Evolutionary conservation across 92 coral and sea anemone genomes (phyloP), one percentile per base, ranked within the genome.

Genomic region (Epizoanthus illoricatus): DNA sequence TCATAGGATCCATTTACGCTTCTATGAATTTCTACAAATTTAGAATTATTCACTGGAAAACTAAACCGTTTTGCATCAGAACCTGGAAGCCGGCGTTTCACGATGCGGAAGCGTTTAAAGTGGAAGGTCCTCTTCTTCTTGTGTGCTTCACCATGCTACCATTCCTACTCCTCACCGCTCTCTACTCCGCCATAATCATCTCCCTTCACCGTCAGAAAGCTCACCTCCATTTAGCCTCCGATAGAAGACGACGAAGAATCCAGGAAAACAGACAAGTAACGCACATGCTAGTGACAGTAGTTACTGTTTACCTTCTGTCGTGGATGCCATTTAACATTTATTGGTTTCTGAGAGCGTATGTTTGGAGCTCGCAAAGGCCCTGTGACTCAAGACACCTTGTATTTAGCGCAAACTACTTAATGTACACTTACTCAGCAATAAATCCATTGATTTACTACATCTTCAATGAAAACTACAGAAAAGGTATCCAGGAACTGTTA

Each of bases 51-150:
- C 33, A 78, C 42, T 41, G 52, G 28, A 58, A 24, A 2, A 16
- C 49, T 41, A 63, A 78, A 23, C 20, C 41, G 23, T 78, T 20
- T 43, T 78, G 82, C 45, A 7, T 19, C 8, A 62, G 82, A 17
- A 78, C 59, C 67, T 78, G 82, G 82, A 43, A 43, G 28, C 82
- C 82, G 2, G 49, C 67, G 9, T n/a, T 45, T 5, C 24, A 13
- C 82, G 28, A 78, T 28, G 19, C 49, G 16, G 60, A 63, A 45
- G 82, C 82, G 59, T 78, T 78, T 21, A 23, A 23, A 28, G 61
- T 78, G 3, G 82, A 78, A 78, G 82, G 71, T 5, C 82, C 82
- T 2, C 19, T 63, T 40, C 82, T 78, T 20, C 82, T 78, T 62
- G 59, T 42, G 11, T 62, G 67, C 42, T 78, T 78, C 71, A 78